A percentile compares a stretch with the other conserved stretches of the same genome.
These are phyloP conservation scores for Lepidocyrtinus sp. DNA, from an alignment of 2,888 invertebrate species.

Conservation along the genomic window DNA sequence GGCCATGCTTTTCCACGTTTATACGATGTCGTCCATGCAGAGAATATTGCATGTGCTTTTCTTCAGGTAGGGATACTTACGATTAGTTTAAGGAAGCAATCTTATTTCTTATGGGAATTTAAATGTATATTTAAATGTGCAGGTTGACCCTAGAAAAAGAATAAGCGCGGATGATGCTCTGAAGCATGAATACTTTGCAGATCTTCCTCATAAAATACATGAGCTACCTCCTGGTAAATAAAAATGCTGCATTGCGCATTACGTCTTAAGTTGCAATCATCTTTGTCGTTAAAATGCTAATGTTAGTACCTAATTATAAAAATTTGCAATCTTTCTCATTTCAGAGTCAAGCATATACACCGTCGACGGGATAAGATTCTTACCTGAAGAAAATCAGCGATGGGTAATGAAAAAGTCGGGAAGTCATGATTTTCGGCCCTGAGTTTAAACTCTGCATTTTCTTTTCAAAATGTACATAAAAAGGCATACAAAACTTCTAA, in stretches of 20 bases:
- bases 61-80: constrained; percentile 79
- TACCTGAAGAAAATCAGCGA: constrained; percentile 79
- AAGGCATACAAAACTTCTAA: neutral
- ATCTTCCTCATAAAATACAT: constrained; percentile 89
- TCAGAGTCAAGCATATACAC: constrained; percentile 96
- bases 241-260: too few relatives aligned
- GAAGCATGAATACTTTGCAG: constrained; percentile 90
- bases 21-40: constrained; percentile 89
- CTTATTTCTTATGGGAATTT: neutral
- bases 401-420: constrained; percentile 69
- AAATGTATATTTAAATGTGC: constrained; percentile 71
- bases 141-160: constrained; percentile 88
- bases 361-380: constrained; percentile 91
- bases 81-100: too few relatives aligned
- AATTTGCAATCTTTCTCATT: constrained; percentile 75
- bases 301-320: too few relatives aligned
- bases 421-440: constrained; percentile 68
- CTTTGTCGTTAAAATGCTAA: too few relatives aligned
- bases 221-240: constrained; percentile 93
- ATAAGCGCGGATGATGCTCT: constrained; percentile 91
- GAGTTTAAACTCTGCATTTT: constrained; percentile 61
- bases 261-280: too few relatives aligned
- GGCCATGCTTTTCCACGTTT: constrained; percentile 91
- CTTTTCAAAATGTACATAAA: neutral
- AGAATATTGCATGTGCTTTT: constrained; percentile 87